These are phyloP conservation scores for Corythoichthys intestinalis DNA, from an alignment of 2,113 vertebrate species.

Conservation along the genomic window DNA sequence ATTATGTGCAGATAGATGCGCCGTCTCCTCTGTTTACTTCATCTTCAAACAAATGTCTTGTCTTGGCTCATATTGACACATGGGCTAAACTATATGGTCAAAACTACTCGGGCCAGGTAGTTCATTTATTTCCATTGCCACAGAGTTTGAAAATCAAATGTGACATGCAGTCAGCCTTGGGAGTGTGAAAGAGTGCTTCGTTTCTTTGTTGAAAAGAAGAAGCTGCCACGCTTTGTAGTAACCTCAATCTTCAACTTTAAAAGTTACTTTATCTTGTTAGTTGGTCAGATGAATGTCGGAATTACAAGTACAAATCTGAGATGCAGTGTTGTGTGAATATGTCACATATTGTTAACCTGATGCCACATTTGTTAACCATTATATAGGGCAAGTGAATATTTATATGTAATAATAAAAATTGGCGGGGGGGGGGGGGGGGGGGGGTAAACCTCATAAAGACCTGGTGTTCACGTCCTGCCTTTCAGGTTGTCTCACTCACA, in stretches of 20 bases:
- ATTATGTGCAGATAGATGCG: slow-evolving; percentile 35
- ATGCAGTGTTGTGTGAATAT: no score
- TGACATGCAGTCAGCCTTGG: neutral
- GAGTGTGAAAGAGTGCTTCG: neutral
- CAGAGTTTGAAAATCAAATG: neutral
- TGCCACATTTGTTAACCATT: no score
- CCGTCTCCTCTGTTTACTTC: slow-evolving; percentile 4
- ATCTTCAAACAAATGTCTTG: slow-evolving; percentile 5
- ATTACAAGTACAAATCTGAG: neutral
- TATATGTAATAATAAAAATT: no score
- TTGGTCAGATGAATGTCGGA: neutral
- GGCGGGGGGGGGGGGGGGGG: no score
- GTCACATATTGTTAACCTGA: no score
- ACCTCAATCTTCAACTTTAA: neutral
- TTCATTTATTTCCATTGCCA: neutral
- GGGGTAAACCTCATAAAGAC: no score
- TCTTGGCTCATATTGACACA: neutral
- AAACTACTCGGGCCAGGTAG: neutral
- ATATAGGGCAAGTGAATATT: no score
- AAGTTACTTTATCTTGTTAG: neutral
- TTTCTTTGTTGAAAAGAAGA: neutral
- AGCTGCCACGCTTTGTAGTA: neutral
- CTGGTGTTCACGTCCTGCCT: no score
- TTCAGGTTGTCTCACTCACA: no score
- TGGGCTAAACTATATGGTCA: neutral